Evolutionary conservation across 2,888 invertebrate genomes (phyloP), one percentile per base, ranked within the genome.

Genomic region (Hyposoter dolosus): DNA sequence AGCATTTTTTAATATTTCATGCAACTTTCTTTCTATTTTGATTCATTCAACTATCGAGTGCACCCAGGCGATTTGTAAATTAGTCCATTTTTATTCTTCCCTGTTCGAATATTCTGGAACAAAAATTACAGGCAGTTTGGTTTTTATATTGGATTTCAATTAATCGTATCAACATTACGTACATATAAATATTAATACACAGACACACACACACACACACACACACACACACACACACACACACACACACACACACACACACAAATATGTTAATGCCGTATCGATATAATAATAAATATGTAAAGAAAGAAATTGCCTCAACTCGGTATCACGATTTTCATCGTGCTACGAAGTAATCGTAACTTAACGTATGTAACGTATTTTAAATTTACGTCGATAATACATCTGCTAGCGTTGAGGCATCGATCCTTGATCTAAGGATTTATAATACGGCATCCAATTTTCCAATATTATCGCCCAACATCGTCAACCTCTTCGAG

Each of bases 391-490:
- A 66, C 65, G 60, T 72, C 76, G 80, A 80, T 60, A 60, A 50
- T n/a, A 77, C 76, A 63, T 45, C 23, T 43, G 28, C 35, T 72
- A 63, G 66, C 81, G 47, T 47, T 47, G 77, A 68, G 74, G 32
- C 71, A 50, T 76, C 56, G 68, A 65, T 80, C 32, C 81, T 65
- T 66, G 66, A 77, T 77, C 12, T 83, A 86, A 83, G 83, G 68
- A 77, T 81, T 83, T 76, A 28, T 77, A 77, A 83, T 72, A 80
- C 83, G 66, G 63, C 71, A 76, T 80, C 77, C 43, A 81, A 76
- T 84, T 84, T 81, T 81, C 71, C 65, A 81, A 84, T 84, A 77
- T 69, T 75, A 63, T 77, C 71, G 80, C 76, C 81, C 80, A 81
- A 65, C 60, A 19, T 65, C 76, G 76, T 81, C 66, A 77, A 77